Base-by-base conservation (phyloP, 2,888 invertebrate species). In the Abrostola tripartita region DNA sequence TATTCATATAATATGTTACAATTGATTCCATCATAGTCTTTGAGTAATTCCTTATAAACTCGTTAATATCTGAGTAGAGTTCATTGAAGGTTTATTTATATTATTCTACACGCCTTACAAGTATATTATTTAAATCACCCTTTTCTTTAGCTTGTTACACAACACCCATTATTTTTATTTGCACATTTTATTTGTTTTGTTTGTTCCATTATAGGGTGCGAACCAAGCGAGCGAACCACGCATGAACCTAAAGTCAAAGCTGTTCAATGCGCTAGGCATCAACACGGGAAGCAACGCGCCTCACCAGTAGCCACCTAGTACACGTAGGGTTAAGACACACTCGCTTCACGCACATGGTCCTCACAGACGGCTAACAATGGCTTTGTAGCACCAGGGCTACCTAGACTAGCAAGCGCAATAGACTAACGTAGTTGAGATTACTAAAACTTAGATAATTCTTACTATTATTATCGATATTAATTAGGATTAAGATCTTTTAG, bases 201-300 rank as follows among this genome's bases (percentile, higher is more conserved):
- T 90, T 88, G 82, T 84, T 93, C 95, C 92, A 89, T 91, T 91
- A 94, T 95, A 95, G 96, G 96, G 94, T 95, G 95, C 95, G 94
- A 96, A 95, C 95, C 96, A 90, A 95, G 95, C 93, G 95, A 96
- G 93, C 95, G 96, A 95, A 96, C 96, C 96, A 88, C 96, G 96
- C 93, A 96, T 96, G 95, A 97, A 97, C 95, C 95, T 97, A 90
- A 97, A 97, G 96, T 97, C 96, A 93, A 97, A 97, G 96, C 95
- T 97, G 91, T 97, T 97, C 95, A 96, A 97, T 95, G 97, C 96
- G 89, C 95, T 97, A 94, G 97, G 97, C 88, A 96, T 97, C 94
- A 96, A 97, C 95, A 96, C 97, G 82, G 95, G 93, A 86, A 95
- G 86, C 86, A 88, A 79, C 82, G 76, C 91, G 87, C 90, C 92